These are phyloP conservation scores for Parnassius orleans DNA, from an alignment of 2,888 invertebrate species.

Conservation along the genomic window DNA sequence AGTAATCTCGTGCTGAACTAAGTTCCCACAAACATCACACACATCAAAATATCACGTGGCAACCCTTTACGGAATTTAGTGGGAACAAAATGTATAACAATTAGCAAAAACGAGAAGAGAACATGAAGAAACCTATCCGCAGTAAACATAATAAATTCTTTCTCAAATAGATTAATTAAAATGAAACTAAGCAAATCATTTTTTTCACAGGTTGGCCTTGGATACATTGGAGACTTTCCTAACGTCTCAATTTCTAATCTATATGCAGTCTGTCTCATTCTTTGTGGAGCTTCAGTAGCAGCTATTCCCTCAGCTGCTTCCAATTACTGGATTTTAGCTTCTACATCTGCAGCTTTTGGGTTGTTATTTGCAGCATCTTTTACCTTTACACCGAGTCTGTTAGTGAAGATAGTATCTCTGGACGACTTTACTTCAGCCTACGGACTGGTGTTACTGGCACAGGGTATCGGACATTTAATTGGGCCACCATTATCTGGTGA, in stretches of 20 bases:
- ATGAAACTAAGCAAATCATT: background rate
- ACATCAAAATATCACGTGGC: no score
- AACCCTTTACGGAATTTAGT: no score
- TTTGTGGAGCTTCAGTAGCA: slow-evolving; percentile 83
- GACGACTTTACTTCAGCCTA: slow-evolving; percentile 96
- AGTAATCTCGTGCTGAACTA: no score
- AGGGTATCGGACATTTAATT: slow-evolving; percentile 94
- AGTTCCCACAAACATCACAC: no score
- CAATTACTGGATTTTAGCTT: slow-evolving; percentile 73
- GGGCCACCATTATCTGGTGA: slow-evolving; percentile 95
- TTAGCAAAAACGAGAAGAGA: no score
- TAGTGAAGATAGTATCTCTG: slow-evolving; percentile 93
- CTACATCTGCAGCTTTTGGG: slow-evolving; percentile 87
- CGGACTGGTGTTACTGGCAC: slow-evolving; percentile 92
- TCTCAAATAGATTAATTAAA: no score
- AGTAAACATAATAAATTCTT: no score
- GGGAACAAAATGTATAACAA: no score
- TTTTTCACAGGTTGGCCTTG: slow-evolving; percentile 84
- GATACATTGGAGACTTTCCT: slow-evolving; percentile 93
- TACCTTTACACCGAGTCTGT: slow-evolving; percentile 93
- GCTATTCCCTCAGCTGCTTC: slow-evolving; percentile 80
- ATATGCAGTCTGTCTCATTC: slow-evolving; percentile 88
- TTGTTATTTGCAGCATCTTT: slow-evolving; percentile 95
- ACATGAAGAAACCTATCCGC: no score
- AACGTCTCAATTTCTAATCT: slow-evolving; percentile 91